A percentile compares a stretch with the other conserved stretches of the same genome.
Evolutionary conservation across 1,140 invertebrate genomes (phyloP).

Genomic region (Heliothis subflexa): DNA sequence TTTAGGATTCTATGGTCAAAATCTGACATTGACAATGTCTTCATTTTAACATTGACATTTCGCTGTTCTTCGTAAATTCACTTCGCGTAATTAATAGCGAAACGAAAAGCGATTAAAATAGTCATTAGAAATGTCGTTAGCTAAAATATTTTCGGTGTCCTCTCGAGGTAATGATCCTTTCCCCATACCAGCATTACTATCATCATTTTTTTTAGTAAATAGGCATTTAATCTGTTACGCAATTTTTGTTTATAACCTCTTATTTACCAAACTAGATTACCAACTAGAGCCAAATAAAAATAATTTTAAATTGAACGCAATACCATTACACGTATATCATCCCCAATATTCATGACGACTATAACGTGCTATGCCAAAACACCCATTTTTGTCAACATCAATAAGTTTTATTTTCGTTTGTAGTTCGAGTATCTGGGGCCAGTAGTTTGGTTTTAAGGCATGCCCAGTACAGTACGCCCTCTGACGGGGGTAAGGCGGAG

Average conservation of each 20-base stretch:
- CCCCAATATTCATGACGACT: neutral
- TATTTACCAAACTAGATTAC: conserved; percentile 55
- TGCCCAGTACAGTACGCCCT: conserved; percentile 64
- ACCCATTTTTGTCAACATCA: neutral
- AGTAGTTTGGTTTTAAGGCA: conserved; percentile 62
- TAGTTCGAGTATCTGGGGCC: conserved; percentile 66
- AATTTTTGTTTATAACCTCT: conserved; percentile 75
- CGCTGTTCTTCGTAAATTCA: neutral
- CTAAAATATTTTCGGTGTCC: conserved; percentile 78
- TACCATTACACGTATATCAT: neutral
- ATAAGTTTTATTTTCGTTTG: conserved; percentile 48
- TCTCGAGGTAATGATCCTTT: conserved; percentile 69
- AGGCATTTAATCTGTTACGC: conserved; percentile 67
- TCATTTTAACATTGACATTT: neutral
- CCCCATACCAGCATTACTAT: neutral
- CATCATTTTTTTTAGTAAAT: conserved; percentile 9
- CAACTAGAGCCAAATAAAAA: conserved; percentile 7
- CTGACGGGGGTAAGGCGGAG: conserved; percentile 62
- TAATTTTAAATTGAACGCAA: neutral
- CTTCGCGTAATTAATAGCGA: conserved; percentile 33
- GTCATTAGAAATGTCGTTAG: conserved; percentile 67
- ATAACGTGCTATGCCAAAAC: neutral
- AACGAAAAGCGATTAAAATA: conserved; percentile 10
- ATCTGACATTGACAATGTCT: conserved; percentile 4
- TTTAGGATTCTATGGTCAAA: neutral